Conservation (phyloP, 2,113 vertebrate genomes). For the Malurus melanocephalus region DNA sequence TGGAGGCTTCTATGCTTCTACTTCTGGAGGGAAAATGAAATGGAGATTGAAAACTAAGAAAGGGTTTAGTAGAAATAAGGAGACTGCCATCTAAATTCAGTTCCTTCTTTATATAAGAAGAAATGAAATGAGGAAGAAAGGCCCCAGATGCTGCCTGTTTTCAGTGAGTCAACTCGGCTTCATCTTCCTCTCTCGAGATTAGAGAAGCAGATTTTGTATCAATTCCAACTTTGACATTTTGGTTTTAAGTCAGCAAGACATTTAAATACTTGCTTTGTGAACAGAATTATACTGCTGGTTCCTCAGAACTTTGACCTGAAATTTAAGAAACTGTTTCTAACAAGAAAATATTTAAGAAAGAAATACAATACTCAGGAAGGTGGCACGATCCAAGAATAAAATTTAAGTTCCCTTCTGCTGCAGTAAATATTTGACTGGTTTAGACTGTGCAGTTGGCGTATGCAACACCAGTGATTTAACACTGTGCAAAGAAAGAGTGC, state of each 20-base stretch:
- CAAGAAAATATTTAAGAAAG: neutral
- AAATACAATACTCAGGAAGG: neutral
- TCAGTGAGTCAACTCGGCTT: neutral
- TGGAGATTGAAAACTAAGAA: neutral
- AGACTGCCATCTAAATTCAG: neutral
- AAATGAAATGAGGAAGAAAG: neutral
- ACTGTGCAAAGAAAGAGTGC: neutral
- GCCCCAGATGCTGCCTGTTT: neutral
- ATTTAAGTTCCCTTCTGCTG: neutral
- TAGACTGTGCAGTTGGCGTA: neutral
- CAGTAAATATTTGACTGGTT: neutral
- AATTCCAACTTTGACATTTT: neutral
- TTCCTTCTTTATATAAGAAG: neutral
- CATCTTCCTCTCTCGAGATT: neutral
- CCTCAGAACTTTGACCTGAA: neutral
- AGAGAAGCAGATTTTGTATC: neutral
- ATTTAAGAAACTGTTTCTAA: neutral
- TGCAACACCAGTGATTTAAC: neutral
- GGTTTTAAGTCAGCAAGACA: neutral
- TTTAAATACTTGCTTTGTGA: constrained; percentile 5
- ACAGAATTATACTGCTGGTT: neutral
- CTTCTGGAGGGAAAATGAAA: neutral
- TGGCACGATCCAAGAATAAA: neutral
- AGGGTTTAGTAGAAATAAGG: neutral
- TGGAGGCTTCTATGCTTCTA: neutral